These are phyloP conservation scores for Apis cerana DNA, from an alignment of 1,140 invertebrate species.

Conservation along the genomic window DNA sequence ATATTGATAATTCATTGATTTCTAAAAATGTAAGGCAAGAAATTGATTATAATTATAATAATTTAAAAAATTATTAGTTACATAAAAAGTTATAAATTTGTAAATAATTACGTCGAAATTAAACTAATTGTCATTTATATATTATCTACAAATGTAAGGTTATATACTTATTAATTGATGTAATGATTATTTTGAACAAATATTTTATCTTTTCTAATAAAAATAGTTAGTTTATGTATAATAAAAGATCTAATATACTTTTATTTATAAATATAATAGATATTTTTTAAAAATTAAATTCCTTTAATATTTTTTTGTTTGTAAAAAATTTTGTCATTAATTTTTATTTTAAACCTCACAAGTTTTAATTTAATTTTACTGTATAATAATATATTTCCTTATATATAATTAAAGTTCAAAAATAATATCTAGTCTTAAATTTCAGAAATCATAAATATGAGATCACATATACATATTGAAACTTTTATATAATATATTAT, in stretches of 20 bases:
- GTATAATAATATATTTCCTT: too few relatives aligned
- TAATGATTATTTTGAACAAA: not conserved
- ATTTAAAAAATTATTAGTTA: not conserved
- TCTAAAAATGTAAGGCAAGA: conserved; percentile 13
- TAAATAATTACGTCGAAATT: not conserved
- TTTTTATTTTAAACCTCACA: too few relatives aligned
- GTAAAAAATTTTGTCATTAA: not conserved
- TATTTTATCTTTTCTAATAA: not conserved
- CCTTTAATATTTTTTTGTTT: not conserved
- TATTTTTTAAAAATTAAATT: not conserved
- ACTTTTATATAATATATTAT: too few relatives aligned
- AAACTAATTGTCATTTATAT: not conserved
- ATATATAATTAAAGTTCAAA: too few relatives aligned
- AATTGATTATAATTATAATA: conserved; percentile 4
- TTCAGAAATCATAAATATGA: too few relatives aligned
- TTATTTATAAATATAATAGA: too few relatives aligned
- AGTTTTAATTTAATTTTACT: too few relatives aligned
- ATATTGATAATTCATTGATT: conserved; percentile 10
- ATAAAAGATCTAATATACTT: not conserved
- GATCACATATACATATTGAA: too few relatives aligned
- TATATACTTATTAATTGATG: not conserved
- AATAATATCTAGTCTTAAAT: too few relatives aligned
- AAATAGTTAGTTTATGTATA: not conserved
- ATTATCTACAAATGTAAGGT: not conserved
- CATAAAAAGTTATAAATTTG: not conserved